A percentile compares a stretch with the other conserved stretches of the same genome.
Evolutionary conservation across 2,113 vertebrate species (phyloP).

Genomic region (Enhydra lutris): DNA sequence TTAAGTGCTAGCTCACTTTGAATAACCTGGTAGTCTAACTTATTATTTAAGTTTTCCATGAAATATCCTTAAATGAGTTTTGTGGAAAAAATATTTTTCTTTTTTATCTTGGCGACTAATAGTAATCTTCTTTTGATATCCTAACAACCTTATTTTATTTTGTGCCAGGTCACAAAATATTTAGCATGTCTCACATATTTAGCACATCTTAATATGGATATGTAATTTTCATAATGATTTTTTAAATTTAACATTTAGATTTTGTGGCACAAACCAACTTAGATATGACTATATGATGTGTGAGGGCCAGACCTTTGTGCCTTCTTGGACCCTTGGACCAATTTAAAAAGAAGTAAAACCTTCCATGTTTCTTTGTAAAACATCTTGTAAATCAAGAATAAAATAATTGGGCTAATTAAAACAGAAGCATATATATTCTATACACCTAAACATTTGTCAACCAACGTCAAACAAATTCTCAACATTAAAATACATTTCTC

Average conservation of each 20-base stretch:
- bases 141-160: not conserved
- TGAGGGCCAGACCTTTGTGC: not conserved
- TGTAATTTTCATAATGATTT: not conserved
- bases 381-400: constrained; percentile 37
- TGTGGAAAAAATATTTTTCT: not conserved
- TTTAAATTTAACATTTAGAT: constrained; percentile 19
- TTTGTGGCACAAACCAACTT: constrained; percentile 37
- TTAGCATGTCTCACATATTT: not conserved
- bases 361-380: constrained; percentile 32
- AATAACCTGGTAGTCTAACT: not conserved
- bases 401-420: constrained; percentile 10
- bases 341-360: constrained; percentile 51
- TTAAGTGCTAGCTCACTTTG: not conserved
- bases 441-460: constrained; percentile 29
- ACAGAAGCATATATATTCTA: not conserved
- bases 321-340: not conserved
- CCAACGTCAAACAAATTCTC: constrained; percentile 42
- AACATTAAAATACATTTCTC: constrained; percentile 53
- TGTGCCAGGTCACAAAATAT: not conserved
- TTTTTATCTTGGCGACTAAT: constrained; percentile 25
- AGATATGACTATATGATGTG: constrained; percentile 14
- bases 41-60: constrained; percentile 19
- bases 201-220: constrained; percentile 1
- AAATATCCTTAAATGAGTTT: constrained; percentile 22
- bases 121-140: constrained; percentile 29